These are phyloP conservation scores for Propithecus deckenii DNA, from an alignment of 2,797 vertebrate species.

Conservation along the genomic window DNA sequence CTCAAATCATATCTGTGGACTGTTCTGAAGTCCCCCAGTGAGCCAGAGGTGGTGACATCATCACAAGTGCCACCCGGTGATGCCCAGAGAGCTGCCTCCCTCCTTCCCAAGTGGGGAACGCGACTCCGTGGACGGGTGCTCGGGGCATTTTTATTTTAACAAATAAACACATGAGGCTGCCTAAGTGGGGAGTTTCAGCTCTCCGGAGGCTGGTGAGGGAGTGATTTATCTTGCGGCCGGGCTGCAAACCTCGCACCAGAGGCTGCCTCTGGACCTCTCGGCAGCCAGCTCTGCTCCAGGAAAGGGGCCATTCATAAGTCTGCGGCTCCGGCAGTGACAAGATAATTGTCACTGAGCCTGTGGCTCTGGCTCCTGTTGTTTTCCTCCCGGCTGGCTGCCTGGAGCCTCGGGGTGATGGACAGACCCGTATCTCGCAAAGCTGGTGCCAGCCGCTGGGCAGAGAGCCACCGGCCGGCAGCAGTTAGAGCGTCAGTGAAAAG, in stretches of 20 bases:
- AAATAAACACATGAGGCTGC: rapidly evolving
- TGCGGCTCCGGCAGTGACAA: not conserved
- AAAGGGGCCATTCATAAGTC: not conserved
- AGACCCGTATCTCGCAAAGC: not conserved
- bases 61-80: rapidly evolving
- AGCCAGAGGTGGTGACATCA: rapidly evolving
- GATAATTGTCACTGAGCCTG: not conserved
- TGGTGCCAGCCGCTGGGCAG: not conserved
- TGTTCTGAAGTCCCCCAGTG: not conserved
- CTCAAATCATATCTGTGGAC: not conserved
- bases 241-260: not conserved
- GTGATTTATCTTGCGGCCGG: not conserved
- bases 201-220: not conserved
- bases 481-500: slow-evolving; percentile 43
- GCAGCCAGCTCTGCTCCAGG: not conserved
- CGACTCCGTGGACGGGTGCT: rapidly evolving
- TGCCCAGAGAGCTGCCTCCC: rapidly evolving
- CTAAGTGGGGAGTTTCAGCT: not conserved
- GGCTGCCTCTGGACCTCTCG: not conserved
- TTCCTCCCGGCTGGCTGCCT: not conserved
- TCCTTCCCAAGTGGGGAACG: not conserved
- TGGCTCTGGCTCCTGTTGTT: not conserved
- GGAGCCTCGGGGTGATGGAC: not conserved
- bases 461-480: not conserved
- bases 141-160: not conserved